A percentile compares a stretch with the other conserved stretches of the same genome.
These are phyloP conservation scores for Capitulum mitella DNA, from an alignment of 2,888 invertebrate genomes.

Conservation along the genomic window DNA sequence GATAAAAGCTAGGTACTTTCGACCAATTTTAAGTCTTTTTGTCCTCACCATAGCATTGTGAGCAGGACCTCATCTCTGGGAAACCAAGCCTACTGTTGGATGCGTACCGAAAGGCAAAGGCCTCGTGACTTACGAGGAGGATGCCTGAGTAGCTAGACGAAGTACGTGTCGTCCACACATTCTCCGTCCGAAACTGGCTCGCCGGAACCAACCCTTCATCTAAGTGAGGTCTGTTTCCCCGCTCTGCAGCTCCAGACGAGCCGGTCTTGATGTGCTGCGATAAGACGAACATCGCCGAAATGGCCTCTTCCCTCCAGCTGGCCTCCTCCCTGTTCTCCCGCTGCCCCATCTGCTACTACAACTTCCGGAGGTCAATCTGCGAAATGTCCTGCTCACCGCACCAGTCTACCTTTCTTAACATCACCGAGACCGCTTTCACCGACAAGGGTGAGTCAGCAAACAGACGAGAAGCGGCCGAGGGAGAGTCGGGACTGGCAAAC, in stretches of 20 bases:
- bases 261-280: conserved; percentile 29
- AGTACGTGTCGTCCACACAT: no score
- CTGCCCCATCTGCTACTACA: conserved; percentile 81
- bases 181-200: no score
- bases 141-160: no score
- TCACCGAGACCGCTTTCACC: conserved; percentile 43
- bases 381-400: conserved; percentile 69
- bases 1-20: not conserved
- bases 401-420: conserved; percentile 65
- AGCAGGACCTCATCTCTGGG: no score
- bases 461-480: no score
- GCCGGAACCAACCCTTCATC: no score
- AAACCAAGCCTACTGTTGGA: no score
- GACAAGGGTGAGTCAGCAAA: not conserved
- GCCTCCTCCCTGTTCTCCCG: conserved; percentile 63
- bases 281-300: conserved; percentile 29
- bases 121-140: no score
- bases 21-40: not conserved
- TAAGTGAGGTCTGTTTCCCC: no score
- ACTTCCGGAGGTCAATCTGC: conserved; percentile 75
- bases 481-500: no score
- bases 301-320: conserved; percentile 45
- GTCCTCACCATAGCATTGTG: not conserved
- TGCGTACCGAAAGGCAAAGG: no score
- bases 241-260: not conserved